Conservation (phyloP, 1,140 invertebrate genomes). For the Chionoecetes opilio region DNA sequence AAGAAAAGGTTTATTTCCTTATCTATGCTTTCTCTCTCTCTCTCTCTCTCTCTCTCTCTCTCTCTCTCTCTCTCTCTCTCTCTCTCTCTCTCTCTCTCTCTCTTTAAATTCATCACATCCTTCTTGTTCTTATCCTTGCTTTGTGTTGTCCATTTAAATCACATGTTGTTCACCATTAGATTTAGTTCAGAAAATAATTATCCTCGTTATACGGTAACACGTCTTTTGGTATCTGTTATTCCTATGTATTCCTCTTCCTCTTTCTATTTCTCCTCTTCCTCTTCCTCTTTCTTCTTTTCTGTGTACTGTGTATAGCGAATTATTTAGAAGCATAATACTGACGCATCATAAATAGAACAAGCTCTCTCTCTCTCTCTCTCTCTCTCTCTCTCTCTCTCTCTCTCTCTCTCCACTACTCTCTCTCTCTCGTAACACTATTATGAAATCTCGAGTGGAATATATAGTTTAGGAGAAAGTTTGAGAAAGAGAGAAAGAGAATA, state of each 20-base stretch:
- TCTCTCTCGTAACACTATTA: background rate
- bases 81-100: background rate
- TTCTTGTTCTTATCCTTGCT: too few relatives aligned
- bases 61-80: background rate
- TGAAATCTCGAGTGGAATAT: background rate
- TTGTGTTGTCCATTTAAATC: too few relatives aligned
- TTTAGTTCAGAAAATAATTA: too few relatives aligned
- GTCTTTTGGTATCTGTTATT: too few relatives aligned
- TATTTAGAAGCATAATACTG: background rate
- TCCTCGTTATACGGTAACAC: too few relatives aligned
- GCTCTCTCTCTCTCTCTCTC: background rate
- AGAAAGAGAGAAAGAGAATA: slow-evolving; percentile 47
- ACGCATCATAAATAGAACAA: too few relatives aligned
- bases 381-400: background rate
- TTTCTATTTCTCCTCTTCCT: background rate
- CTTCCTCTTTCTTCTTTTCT: too few relatives aligned
- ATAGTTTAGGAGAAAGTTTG: background rate
- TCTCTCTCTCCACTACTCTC: background rate
- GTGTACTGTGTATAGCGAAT: background rate
- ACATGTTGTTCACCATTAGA: too few relatives aligned
- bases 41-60: slow-evolving; percentile 27
- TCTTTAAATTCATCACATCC: background rate
- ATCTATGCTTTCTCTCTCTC: background rate
- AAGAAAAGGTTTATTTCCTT: background rate
- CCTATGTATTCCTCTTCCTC: background rate